phyloP scores from a whole-genome alignment of 2,888 invertebrate genomes.

The Hanleya hanleyi region DNA sequence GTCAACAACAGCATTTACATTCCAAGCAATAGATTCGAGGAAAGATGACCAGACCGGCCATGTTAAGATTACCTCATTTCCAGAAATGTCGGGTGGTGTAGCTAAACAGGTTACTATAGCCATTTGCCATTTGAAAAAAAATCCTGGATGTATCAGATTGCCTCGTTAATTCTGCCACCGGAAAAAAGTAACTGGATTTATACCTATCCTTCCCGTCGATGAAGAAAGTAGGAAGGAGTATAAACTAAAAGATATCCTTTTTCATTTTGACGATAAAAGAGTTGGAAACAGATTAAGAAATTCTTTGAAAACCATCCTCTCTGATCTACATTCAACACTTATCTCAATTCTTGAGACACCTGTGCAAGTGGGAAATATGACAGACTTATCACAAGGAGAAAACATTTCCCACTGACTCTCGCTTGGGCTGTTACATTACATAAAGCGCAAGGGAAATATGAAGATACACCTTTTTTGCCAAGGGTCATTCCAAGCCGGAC shows the following conservation, averaged over 20 bases:
- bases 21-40: slow-evolving; percentile 25
- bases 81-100: slow-evolving; percentile 15
- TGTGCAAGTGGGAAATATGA: neutral
- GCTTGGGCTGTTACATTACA: slow-evolving; percentile 27
- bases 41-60: slow-evolving; percentile 25
- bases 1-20: slow-evolving; percentile 8
- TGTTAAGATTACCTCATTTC: slow-evolving; percentile 7
- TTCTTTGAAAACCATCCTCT: neutral
- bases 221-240: slow-evolving; percentile 12
- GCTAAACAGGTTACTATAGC: slow-evolving; percentile 14
- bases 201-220: slow-evolving; percentile 2
- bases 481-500: slow-evolving; percentile 15
- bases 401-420: slow-evolving; percentile 17
- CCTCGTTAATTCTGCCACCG: slow-evolving; percentile 32
- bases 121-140: slow-evolving; percentile 24
- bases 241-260: slow-evolving; percentile 14
- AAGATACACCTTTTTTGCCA: slow-evolving; percentile 8
- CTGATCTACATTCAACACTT: neutral
- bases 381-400: neutral
- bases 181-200: slow-evolving; percentile 24
- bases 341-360: neutral
- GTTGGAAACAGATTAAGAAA: neutral
- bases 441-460: slow-evolving; percentile 23
- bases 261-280: neutral
- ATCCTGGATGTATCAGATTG: slow-evolving; percentile 40